These are phyloP conservation scores for Vombatus ursinus DNA, from an alignment of 2,113 vertebrate species.

Conservation along the genomic window DNA sequence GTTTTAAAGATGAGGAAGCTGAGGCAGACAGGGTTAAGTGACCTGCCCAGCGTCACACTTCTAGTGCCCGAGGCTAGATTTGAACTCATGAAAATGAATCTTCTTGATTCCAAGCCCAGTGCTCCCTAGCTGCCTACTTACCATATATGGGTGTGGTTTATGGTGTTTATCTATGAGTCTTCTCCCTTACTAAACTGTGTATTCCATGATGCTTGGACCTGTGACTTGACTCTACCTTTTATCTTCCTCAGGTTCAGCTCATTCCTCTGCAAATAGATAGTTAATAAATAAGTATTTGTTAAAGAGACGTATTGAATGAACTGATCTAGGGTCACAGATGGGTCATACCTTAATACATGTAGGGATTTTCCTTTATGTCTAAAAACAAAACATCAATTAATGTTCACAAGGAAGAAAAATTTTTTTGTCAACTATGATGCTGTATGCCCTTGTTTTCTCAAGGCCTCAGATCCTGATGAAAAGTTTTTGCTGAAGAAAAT, in stretches of 20 bases:
- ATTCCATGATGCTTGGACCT: background rate
- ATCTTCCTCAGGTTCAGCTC: background rate
- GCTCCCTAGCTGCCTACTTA: background rate
- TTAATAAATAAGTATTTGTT: background rate
- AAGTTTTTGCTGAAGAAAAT: too few relatives aligned
- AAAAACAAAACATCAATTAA: background rate
- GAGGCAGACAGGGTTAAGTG: too few relatives aligned
- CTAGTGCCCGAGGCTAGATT: too few relatives aligned
- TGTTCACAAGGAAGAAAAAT: background rate
- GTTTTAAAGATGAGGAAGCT: too few relatives aligned
- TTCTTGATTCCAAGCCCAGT: too few relatives aligned
- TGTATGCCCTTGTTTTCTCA: background rate
- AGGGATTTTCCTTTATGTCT: background rate
- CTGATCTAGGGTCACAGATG: background rate
- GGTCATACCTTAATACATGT: background rate
- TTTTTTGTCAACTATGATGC: accelerated
- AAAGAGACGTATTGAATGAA: background rate
- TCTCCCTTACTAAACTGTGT: background rate
- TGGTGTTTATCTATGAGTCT: background rate
- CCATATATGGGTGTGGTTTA: background rate
- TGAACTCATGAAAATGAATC: too few relatives aligned
- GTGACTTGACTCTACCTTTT: background rate
- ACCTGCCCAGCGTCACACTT: too few relatives aligned
- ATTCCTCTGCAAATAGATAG: background rate
- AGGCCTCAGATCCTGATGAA: too few relatives aligned